Base-by-base conservation (phyloP, 2,888 invertebrate genomes). In the Conistra vaccinii region DNA sequence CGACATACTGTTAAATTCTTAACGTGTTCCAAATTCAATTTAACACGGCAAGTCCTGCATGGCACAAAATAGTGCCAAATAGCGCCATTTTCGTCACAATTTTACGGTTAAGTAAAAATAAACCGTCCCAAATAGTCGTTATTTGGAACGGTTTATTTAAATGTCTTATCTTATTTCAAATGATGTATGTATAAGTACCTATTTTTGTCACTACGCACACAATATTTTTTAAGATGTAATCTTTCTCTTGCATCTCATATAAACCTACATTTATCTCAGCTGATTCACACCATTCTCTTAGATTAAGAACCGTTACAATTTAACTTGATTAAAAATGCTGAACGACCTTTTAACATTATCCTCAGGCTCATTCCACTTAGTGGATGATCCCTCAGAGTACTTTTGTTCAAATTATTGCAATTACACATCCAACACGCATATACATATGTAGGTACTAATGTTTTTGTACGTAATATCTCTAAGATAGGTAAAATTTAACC, bases 241-340 rank as follows among this genome's bases (percentile, higher is more conserved):
- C 45, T 32, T 32, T 60, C 62, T 26, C 12, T 61, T 51, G 14
- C 62, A 65, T 57, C 20, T 68, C 35, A 61, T 39, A n/a, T 29
- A 26, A 39, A 42, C 17, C 14, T 62, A 69, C 35, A 72, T 78
- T 58, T 61, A 39, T 63, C 35, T 68, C n/a, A 57, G 51, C 1
- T 12, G 17, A 60, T 63, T 83, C 32, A 14, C 7, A 29, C 51
- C n/a, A n/a, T 39, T 61, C 14, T 60, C 32, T 63, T 57, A 71
- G 20, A 71, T 73, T 51, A 83, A 79, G 42, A 39, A 45, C 51
- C 66, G 45, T 70, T 51, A 76, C 61, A 79, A 76, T 82, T 76
- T 69, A 73, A 71, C 80, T 83, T 83, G 73, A 83, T 83, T 76
- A 83, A 83, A 83, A 83, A 82, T 67, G 14, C 73, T 73, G 51